Percentiles rank a stretch among this genome's conserved stretches.
Evolutionary conservation across 2,113 vertebrate species (phyloP).

Genomic region (Malurus melanocephalus): DNA sequence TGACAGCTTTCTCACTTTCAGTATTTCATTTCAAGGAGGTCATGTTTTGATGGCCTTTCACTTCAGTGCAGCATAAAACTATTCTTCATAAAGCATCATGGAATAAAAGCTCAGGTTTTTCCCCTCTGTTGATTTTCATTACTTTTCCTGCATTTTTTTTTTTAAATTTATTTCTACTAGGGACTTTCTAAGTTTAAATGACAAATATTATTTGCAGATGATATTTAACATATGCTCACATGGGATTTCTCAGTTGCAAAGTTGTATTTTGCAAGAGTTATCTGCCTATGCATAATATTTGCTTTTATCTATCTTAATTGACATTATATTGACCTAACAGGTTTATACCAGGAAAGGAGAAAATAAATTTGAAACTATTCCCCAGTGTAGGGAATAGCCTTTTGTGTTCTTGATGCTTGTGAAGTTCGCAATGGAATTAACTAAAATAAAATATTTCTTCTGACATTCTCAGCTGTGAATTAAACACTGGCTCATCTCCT

Average conservation of each 20-base stretch:
- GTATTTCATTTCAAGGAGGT: background rate
- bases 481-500: background rate
- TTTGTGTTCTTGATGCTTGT: background rate
- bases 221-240: background rate
- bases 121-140: background rate
- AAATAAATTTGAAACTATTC: background rate
- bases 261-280: background rate
- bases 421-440: background rate
- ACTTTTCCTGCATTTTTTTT: background rate
- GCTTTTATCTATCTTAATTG: background rate
- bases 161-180: background rate
- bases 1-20: background rate
- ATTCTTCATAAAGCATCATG: background rate
- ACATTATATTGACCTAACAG: background rate
- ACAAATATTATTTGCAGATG: background rate
- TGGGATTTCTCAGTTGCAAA: background rate
- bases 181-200: background rate
- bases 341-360: background rate
- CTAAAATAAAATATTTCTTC: background rate
- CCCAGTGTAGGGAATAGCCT: background rate
- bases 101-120: background rate
- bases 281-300: background rate
- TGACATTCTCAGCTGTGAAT: background rate
- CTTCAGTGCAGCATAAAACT: background rate
- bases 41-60: background rate